phyloP scores from a whole-genome alignment of 2,888 invertebrate genomes.

The Nephrotoma appendiculata region DNA sequence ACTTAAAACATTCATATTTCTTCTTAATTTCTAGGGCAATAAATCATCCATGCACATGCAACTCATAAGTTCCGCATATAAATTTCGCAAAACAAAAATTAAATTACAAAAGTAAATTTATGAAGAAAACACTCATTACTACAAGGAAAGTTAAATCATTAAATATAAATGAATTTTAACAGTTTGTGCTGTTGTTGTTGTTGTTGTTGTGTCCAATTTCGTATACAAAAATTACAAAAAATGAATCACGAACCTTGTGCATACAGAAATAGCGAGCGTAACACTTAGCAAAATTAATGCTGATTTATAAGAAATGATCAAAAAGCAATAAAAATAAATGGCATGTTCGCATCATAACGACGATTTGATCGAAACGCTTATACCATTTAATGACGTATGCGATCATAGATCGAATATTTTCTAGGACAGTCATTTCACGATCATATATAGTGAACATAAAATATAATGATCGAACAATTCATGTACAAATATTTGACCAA shows the following conservation, averaged over 20 bases:
- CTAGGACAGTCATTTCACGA: not conserved
- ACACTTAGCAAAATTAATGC: not conserved
- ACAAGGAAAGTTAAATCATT: not conserved
- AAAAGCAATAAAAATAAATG: not conserved
- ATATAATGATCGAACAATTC: not conserved
- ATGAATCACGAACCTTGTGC: not conserved
- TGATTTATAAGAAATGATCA: not conserved
- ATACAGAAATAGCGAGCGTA: not conserved
- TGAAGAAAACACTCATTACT: not conserved
- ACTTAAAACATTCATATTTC: not conserved
- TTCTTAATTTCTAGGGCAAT: not conserved
- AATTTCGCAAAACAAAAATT: not conserved
- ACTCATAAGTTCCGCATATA: not conserved
- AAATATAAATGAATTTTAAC: not conserved
- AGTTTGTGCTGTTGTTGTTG: not conserved
- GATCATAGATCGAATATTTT: not conserved
- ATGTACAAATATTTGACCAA: not conserved
- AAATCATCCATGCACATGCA: not conserved
- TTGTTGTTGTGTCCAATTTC: not conserved
- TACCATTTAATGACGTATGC: not conserved
- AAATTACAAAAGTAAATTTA: not conserved
- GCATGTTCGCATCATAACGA: not conserved
- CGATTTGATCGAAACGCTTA: not conserved
- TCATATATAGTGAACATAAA: not conserved
- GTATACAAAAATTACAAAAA: not conserved